Evolutionary conservation across 2,888 invertebrate species (phyloP).

Genomic region (Hypolimnas misippus): DNA sequence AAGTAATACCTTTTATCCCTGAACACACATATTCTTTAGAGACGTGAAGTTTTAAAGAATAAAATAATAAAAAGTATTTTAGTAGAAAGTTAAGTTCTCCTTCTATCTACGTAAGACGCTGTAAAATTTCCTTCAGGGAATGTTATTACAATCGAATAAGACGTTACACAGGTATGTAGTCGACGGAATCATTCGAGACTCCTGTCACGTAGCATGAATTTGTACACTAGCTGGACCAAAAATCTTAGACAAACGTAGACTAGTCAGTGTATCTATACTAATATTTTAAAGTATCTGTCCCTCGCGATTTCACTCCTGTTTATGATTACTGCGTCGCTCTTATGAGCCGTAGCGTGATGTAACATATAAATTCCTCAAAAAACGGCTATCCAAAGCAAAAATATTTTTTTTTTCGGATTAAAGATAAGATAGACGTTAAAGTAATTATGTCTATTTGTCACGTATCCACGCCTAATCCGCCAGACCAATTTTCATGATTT

Average conservation of each 20-base stretch:
- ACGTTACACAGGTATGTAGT: not conserved
- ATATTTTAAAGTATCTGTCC: too few relatives aligned
- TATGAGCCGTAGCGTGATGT: too few relatives aligned
- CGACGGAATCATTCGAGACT: not conserved
- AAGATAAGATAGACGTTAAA: too few relatives aligned
- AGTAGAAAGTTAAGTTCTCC: not conserved
- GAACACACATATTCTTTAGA: not conserved
- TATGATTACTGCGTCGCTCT: too few relatives aligned
- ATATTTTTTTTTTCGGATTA: too few relatives aligned
- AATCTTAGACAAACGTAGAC: not conserved
- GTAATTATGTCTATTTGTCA: too few relatives aligned
- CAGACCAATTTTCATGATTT: too few relatives aligned
- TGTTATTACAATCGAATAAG: not conserved
- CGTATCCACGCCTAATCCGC: too few relatives aligned
- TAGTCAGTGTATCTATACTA: not conserved
- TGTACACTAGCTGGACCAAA: conserved; percentile 4
- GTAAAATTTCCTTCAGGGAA: not conserved
- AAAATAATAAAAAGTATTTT: not conserved
- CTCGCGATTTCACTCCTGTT: too few relatives aligned
- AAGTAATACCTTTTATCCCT: too few relatives aligned
- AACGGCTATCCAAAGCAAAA: too few relatives aligned
- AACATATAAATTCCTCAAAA: too few relatives aligned
- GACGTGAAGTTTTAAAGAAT: not conserved
- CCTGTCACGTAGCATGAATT: not conserved
- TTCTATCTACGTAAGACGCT: not conserved